These are phyloP conservation scores for Hylaeus volcanicus DNA, from an alignment of 1,140 invertebrate species.

Conservation along the genomic window DNA sequence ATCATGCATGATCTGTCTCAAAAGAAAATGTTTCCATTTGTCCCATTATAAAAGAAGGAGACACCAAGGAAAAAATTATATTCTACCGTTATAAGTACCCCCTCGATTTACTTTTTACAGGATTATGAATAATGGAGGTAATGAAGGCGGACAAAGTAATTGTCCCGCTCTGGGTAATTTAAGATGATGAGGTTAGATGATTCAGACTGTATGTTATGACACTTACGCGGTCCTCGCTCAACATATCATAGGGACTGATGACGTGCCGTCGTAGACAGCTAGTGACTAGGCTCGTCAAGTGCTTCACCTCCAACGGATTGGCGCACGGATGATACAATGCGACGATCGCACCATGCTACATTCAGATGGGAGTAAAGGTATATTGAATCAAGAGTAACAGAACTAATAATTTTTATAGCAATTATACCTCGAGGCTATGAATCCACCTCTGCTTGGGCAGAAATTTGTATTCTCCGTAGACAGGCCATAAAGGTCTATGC, in stretches of 20 bases:
- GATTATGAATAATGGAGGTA: no score
- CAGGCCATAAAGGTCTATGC: slow-evolving; percentile 90
- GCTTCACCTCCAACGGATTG: slow-evolving; percentile 84
- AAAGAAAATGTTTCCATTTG: no score
- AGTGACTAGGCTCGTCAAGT: slow-evolving; percentile 84
- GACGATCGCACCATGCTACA: slow-evolving; percentile 89
- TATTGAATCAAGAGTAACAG: neutral
- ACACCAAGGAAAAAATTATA: no score
- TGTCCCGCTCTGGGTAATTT: no score
- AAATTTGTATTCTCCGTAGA: slow-evolving; percentile 91
- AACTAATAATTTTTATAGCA: neutral
- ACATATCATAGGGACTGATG: slow-evolving; percentile 87
- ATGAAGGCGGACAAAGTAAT: no score
- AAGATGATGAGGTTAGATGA: no score
- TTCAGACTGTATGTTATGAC: no score
- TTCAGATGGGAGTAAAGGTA: neutral
- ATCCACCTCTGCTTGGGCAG: slow-evolving; percentile 92
- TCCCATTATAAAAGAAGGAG: no score
- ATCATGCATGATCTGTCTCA: slow-evolving; percentile 36
- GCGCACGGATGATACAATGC: slow-evolving; percentile 95
- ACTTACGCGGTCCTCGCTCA: slow-evolving; percentile 83
- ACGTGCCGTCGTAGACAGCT: slow-evolving; percentile 89
- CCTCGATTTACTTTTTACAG: no score
- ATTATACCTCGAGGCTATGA: slow-evolving; percentile 88
- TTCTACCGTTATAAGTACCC: no score